phyloP scores from a whole-genome alignment of 2,797 vertebrate genomes.

The Takifugu rubripes region DNA sequence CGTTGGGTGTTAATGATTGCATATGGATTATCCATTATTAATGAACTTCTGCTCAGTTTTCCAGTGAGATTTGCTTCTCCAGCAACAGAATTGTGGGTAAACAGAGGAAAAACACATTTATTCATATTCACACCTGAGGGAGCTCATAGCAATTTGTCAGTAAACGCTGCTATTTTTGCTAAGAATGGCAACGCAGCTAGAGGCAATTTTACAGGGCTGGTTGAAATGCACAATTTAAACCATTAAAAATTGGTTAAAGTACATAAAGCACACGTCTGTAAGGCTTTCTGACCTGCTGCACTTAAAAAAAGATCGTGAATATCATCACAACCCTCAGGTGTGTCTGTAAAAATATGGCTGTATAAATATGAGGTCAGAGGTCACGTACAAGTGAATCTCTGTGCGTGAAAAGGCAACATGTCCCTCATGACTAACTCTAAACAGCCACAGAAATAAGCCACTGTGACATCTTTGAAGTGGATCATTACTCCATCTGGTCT shows the following conservation, averaged over 20 bases:
- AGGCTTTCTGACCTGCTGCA: too few relatives aligned
- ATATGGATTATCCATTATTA: background rate
- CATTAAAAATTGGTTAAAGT: too few relatives aligned
- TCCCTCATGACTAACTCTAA: background rate
- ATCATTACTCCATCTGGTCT: conserved; percentile 8
- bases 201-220: too few relatives aligned
- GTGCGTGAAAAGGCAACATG: background rate
- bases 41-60: background rate
- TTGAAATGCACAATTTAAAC: too few relatives aligned
- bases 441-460: background rate
- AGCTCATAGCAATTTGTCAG: background rate
- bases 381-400: too few relatives aligned
- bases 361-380: too few relatives aligned
- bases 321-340: too few relatives aligned
- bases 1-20: background rate
- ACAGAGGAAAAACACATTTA: too few relatives aligned
- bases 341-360: too few relatives aligned
- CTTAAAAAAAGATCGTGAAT: too few relatives aligned
- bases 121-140: background rate
- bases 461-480: background rate
- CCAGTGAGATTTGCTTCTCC: background rate
- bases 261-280: too few relatives aligned
- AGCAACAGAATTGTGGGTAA: background rate
- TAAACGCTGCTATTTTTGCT: background rate
- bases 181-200: too few relatives aligned